Base-by-base conservation (phyloP, 2,888 invertebrate genomes). In the Alloscopus bannaensis region DNA sequence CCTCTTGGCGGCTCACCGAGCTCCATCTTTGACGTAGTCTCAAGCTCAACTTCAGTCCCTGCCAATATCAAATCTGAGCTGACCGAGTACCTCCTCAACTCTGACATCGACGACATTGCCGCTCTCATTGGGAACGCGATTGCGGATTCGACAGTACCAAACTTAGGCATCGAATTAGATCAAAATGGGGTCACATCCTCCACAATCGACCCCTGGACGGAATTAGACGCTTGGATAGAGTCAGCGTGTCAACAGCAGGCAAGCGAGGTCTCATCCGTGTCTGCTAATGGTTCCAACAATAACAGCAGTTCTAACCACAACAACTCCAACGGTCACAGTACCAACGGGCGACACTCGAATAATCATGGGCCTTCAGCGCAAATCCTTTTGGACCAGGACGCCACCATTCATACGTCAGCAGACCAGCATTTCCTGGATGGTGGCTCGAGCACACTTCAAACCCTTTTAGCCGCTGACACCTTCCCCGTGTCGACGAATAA, bases 201-300 rank as follows among this genome's bases (percentile, higher is more conserved):
- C 8, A 85, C 86, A 1, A 83, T 86, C 70, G 94, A 93, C 68
- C 93, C 93, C 0, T 96, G 95, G 95, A 94, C 95, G 91, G 95
- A 95, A 87, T 90, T 95, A 68, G 95, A 95, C 83, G 94, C 94
- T 75, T 95, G 94, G 94, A 94, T 96, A 85, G 94, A 94, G 80
- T 93, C 93, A 8, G 93, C 93, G 0, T 94, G 93, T 78, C 83
- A 84, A 28, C 82, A 81, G 24, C 47, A 72, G 16, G 50, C 66
- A 26, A 60, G 69, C 18, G 76, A 68, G 42, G 68, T 68, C 60
- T 75, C 75, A 68, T 66, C 75, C n/a, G 75, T 66, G 16, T 16
- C 26, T 28, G 20, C 45, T 29, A 31, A 50, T 1, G 68, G 68
- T 55, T 52, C 62, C 4, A 52, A 36, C 28, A 57, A 57, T 13